Evolutionary conservation across 2,113 vertebrate species (phyloP), one percentile per base, ranked within the genome.

Genomic region (Mohoua ochrocephala): DNA sequence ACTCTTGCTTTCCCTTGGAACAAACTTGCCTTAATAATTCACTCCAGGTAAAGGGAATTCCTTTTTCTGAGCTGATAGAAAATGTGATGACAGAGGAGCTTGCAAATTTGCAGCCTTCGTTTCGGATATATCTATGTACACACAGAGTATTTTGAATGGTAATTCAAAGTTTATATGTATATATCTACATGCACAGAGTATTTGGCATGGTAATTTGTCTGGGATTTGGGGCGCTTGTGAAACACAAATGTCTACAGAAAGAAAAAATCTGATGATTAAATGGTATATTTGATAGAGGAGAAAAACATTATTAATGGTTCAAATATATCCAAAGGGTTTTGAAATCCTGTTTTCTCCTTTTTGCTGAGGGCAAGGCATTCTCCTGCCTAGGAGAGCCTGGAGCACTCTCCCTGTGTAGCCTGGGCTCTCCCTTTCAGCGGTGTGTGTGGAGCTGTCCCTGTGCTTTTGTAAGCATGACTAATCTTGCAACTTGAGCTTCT

Each of bases 141-240:
- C 2, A 75, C 10, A 20, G 2, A 16, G 13, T 16, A 6, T 87
- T 78, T 50, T 14, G 24, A 84, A 19, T 33, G 28, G 50, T 53
- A 15, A 35, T 81, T 61, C 53, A 18, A 60, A 64, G 16, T 31
- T 39, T 80, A 3, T 42, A 3, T 26, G 9, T 37, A 11, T 37
- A 7, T 4, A 8, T 3, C 6, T 8, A 20, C 10, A 30, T 22
- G 45, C 7, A 16, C 3, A 27, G 23, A 12, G n/a, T 27, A 6
- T 87, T 81, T 23, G 17, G 15, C 4, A 15, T 21, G 39, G 60
- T 45, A 10, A 61, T 82, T 61, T 82, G 8, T 14, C 31, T 45
- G n/a, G 31, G 31, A 42, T 84, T 82, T 71, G 44, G 27, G 28
- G 13, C 0, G 0, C 22, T 44, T 87, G 41, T 60, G 37, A 49